Base-by-base conservation (phyloP, 1,140 invertebrate species). In the Rhynchophorus ferrugineus region DNA sequence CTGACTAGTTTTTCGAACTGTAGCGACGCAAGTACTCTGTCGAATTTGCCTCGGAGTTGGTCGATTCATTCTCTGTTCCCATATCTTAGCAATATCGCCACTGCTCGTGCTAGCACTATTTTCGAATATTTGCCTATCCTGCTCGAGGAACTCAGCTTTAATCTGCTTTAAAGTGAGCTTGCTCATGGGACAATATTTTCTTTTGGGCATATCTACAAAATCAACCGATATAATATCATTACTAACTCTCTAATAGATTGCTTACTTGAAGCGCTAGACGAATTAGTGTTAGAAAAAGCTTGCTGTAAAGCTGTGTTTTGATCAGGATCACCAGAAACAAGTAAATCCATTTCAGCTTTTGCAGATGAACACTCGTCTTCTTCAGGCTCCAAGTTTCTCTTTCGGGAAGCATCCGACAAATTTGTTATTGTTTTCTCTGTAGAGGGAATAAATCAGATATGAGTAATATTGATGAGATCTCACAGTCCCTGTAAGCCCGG, bases 31-130 rank as follows among this genome's bases (percentile, higher is more conserved):
- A 44, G 60, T 49, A 3, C 37, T 35, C 14, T 61, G 37, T 49
- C 64, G 58, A 3, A 67, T 54, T 38, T 65, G 63, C 35, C 48
- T 58, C 5, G 62, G 47, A 6, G 58, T 59, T 5, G 65, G 65
- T 29, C 65, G 56, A n/a, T 61, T 65, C 29, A 61, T 29, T n/a
- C 58, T 46, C 17, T 62, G 52, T 39, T 62, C 38, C 36, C 61
- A 47, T 42, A 59, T 60, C 59, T 60, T 62, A 2, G 51, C 38
- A 16, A 57, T 49, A 44, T 59, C 44, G 2, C 55, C n/a, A 29
- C 6, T 41, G 6, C 49, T 24, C 20, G 37, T 52, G 3, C 49
- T n/a, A 19, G 33, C 22, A 16, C 37, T 47, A 17, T 63, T 58
- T n/a, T 61, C 58, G 19, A 67, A 38, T 11, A 29, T 5, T 44